phyloP scores from a whole-genome alignment of 2,888 invertebrate species.

The Nomada lathburiana region DNA sequence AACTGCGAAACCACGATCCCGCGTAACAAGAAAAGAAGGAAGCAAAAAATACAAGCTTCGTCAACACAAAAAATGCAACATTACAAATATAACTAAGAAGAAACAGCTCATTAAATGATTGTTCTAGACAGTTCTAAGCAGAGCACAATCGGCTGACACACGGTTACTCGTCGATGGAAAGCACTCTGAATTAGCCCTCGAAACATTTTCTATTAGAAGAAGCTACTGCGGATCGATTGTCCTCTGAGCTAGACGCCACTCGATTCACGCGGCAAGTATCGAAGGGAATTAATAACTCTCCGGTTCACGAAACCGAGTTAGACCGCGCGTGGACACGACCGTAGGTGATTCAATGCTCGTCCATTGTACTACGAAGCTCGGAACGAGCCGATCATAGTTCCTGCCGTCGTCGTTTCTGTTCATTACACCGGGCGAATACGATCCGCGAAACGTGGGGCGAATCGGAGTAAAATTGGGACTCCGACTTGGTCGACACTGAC shows the following conservation, averaged over 20 bases:
- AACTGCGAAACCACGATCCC: not conserved
- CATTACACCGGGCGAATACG: constrained; percentile 29
- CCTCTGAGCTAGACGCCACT: not conserved
- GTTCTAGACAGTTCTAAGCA: not conserved
- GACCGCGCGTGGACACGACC: not conserved
- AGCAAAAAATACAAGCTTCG: too few relatives aligned
- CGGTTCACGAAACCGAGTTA: constrained; percentile 23
- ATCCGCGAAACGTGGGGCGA: constrained; percentile 5
- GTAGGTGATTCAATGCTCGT: constrained; percentile 1
- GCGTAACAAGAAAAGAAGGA: too few relatives aligned
- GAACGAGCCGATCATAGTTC: constrained; percentile 37
- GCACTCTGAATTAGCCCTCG: not conserved
- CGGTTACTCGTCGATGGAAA: not conserved
- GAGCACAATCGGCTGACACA: not conserved
- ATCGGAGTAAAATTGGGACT: constrained; percentile 23
- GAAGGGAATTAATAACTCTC: constrained; percentile 28
- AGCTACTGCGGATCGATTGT: constrained; percentile 9
- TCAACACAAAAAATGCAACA: too few relatives aligned
- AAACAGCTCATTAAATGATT: not conserved
- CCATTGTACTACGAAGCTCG: constrained; percentile 13
- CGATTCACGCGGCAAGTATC: constrained; percentile 1
- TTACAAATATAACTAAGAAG: too few relatives aligned
- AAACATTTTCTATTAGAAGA: constrained; percentile 27
- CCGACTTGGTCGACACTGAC: not conserved
- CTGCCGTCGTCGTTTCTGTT: constrained; percentile 29